Evolutionary conservation across 2,888 invertebrate genomes (phyloP), one percentile per base, ranked within the genome.

Genomic region (Cepaea hortensis): DNA sequence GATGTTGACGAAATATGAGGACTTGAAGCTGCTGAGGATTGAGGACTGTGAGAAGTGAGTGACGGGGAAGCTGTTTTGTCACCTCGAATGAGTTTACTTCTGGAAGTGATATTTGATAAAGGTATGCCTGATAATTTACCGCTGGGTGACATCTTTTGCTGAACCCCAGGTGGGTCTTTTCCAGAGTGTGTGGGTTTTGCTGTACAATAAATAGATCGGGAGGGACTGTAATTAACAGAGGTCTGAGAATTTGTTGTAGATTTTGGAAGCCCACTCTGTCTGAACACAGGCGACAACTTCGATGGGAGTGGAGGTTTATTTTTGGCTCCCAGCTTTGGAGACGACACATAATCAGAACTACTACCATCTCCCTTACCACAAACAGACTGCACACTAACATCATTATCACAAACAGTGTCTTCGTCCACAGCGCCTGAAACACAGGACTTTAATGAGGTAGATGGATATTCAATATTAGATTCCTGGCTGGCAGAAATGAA

Each of bases 291-390:
- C 72, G 89, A 89, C 20, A 90, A 89, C 90, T 92, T 92, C n/a
- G 89, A 87, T 35, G 93, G 92, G 79, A 92, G 91, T 7, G 93
- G 91, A 48, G 91, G 91, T 90, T 92, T 92, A 81, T 87, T 88
- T 85, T 88, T 89, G 61, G 84, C 83, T 7, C 75, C 84, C 23
- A 85, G 61, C 79, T 65, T 87, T 11, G 81, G 84, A 65, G 88
- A 83, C 3, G 68, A 23, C 7, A 72, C 13, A 20, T 81, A 84
- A 13, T 55, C 11, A 18, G 61, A 48, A n/a, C 65, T 75, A 73
- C 46, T 61, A 9, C 79, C 18, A 55, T 88, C 70, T 35, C 73
- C 77, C 68, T 85, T 85, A 23, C 72, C 85, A 62, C 72, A 85
- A 18, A 55, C 15, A 55, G 85, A 85, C 62, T 85, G 85, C 75